Evolutionary conservation across 1,140 invertebrate genomes (phyloP), one percentile per base, ranked within the genome.

Genomic region (Chelonus insularis): DNA sequence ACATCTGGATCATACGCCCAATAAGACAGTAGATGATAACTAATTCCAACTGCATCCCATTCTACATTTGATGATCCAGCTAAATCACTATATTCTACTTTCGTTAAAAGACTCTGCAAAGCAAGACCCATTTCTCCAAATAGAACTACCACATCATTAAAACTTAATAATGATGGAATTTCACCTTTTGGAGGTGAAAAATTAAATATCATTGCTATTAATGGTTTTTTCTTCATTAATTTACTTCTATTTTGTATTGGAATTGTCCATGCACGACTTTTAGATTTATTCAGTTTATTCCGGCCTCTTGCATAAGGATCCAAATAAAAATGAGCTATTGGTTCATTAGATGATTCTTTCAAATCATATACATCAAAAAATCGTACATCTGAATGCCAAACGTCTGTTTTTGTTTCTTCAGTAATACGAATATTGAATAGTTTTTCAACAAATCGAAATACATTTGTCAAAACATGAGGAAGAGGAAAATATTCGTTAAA

Each of bases 311-410:
- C 83, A 72, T 89, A 95, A 3, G 90, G 90, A 81, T 95, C 93
- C 1, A 95, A 80, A 73, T 93, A 95, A 70, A 95, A 93, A 14
- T 88, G 89, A 32, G 88, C 90, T 7, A 93, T 81, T 1, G 90
- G 89, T 32, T 82, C 81, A 12, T 83, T 82, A 62, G 78, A 84
- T 16, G 78, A 82, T 63, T 74, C 74, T 36, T 89, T 84, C n/a
- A 84, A 74, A 70, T 96, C 91, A 68, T 86, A 89, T 4, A 97
- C 82, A 68, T 94, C 86, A 76, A 89, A 96, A 71, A 89, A 93
- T 68, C 86, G 85, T 0, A 97, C 94, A 76, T 95, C 91, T 60
- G 88, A 86, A 76, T 95, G 89, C 94, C 95, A 97, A 1, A 87
- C 84, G 39, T 88, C 84, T 2, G 82, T 70, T 41, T 75, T 79